Evolutionary conservation across 2,888 invertebrate species (phyloP).

Genomic region (Tiliacea aurago): DNA sequence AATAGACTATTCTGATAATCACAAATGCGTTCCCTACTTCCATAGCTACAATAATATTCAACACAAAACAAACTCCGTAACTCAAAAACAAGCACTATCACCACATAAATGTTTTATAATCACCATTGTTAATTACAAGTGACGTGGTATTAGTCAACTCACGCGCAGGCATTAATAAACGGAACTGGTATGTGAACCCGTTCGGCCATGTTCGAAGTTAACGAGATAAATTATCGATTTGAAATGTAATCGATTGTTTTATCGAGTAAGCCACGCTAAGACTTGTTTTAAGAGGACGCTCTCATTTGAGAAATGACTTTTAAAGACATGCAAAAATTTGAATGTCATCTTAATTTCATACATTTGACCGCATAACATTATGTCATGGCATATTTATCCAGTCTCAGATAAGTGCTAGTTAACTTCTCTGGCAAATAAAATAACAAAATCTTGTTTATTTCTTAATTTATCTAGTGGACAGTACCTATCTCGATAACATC

Average conservation of each 20-base stretch:
- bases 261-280: conserved; percentile 1
- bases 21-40: not conserved
- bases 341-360: not conserved
- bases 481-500: no score
- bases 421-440: not conserved
- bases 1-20: not conserved
- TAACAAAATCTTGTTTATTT: no score
- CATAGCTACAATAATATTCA: not conserved
- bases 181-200: conserved; percentile 60
- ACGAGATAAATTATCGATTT: conserved; percentile 50
- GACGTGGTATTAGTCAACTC: conserved; percentile 66
- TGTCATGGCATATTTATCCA: not conserved
- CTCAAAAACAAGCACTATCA: conserved; percentile 36
- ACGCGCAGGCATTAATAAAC: conserved; percentile 60
- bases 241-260: conserved; percentile 31
- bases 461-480: not conserved
- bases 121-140: conserved; percentile 70
- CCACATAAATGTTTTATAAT: conserved; percentile 67
- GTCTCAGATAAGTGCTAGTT: no score
- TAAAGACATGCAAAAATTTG: not conserved
- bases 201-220: conserved; percentile 48
- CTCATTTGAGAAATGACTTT: not conserved
- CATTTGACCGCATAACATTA: not conserved
- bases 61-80: conserved; percentile 8
- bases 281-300: not conserved